Conservation (phyloP, 2,113 vertebrate species). For the Hippocampus abdominalis region DNA sequence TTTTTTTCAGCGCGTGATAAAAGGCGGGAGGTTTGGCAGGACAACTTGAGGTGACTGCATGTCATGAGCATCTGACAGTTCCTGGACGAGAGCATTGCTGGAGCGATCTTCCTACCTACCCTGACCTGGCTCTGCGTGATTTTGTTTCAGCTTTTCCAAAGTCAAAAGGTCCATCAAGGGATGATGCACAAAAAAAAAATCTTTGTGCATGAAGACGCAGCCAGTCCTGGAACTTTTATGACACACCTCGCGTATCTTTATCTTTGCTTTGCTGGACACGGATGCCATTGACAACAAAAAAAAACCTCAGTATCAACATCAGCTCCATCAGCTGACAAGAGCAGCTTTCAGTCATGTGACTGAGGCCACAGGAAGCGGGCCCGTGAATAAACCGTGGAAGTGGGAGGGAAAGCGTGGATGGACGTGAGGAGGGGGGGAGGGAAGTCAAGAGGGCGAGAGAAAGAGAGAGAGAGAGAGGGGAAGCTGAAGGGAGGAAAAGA, state of each 20-base stretch:
- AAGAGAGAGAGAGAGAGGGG: background rate
- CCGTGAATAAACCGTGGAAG: conserved; percentile 29
- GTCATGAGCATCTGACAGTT: no score
- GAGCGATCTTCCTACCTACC: no score
- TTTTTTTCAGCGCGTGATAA: no score
- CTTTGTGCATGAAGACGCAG: background rate
- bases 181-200: background rate
- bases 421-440: conserved; percentile 41
- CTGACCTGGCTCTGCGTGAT: no score
- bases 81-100: no score
- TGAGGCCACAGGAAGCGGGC: conserved; percentile 32
- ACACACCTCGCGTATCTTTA: no score
- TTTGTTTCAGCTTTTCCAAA: no score
- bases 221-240: background rate
- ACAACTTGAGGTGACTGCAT: no score
- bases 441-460: conserved; percentile 8
- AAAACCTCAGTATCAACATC: background rate
- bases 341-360: conserved; percentile 37
- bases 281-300: background rate
- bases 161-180: no score
- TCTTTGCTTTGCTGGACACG: background rate
- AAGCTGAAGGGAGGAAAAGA: conserved; percentile 58
- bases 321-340: conserved; percentile 12
- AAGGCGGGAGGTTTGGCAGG: no score
- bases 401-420: conserved; percentile 40